Percentiles rank a stretch among this genome's conserved stretches.
Conservation (phyloP, 2,888 invertebrate species). For the Zaprionus lineosus region DNA sequence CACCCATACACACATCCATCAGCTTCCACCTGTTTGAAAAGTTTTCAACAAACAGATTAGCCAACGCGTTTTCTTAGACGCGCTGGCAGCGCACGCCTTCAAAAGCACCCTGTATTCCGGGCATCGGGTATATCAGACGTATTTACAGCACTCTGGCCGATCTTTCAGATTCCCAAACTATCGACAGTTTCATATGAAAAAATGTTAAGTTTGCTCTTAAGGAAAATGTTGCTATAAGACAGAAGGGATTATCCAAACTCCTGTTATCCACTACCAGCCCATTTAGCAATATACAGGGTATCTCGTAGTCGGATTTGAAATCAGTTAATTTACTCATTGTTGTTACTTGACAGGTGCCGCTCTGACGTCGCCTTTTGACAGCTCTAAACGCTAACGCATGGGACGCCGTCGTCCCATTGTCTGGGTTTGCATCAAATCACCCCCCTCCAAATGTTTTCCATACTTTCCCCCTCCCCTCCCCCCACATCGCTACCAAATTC, state of each 20-base stretch:
- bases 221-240: too few species aligned
- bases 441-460: too few species aligned
- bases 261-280: too few species aligned
- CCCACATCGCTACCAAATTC: not conserved
- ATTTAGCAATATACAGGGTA: conserved; percentile 1
- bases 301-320: not conserved
- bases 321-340: conserved; percentile 8
- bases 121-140: not conserved
- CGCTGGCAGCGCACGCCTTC: not conserved
- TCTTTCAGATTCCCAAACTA: not conserved
- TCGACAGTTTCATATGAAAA: too few species aligned
- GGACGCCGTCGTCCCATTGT: conserved; percentile 55
- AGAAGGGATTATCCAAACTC: too few species aligned
- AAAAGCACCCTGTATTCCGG: conserved; percentile 13
- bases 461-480: not conserved
- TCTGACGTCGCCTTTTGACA: conserved; percentile 54
- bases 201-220: too few species aligned
- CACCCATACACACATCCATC: conserved; percentile 1
- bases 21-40: conserved; percentile 30
- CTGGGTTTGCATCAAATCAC: conserved; percentile 37
- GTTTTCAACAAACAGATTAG: conserved; percentile 33
- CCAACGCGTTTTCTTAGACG: conserved; percentile 14
- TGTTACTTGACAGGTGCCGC: conserved; percentile 44
- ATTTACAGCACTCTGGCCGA: not conserved
- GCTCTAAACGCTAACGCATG: conserved; percentile 50